Percentiles rank a stretch among this genome's conserved stretches.
Evolutionary conservation across 2,113 vertebrate genomes (phyloP).

Genomic region (Leptosomus discolor): DNA sequence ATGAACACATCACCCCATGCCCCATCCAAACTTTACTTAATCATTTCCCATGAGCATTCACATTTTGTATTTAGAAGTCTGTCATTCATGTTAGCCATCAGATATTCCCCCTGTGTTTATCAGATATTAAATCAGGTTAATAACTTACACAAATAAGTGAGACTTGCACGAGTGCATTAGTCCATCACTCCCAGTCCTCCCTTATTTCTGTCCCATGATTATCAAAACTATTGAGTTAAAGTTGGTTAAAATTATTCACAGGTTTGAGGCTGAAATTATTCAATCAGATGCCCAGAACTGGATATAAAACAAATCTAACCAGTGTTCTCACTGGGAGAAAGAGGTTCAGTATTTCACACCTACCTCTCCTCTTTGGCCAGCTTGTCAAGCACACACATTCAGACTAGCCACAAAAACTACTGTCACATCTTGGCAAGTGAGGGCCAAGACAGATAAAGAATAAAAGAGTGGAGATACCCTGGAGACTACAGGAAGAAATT

Average conservation of each 20-base stretch:
- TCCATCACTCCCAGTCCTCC: background rate
- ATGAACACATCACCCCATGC: background rate
- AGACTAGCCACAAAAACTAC: background rate
- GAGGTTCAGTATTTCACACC: accelerated
- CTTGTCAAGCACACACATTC: background rate
- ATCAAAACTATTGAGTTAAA: background rate
- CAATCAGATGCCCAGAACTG: background rate
- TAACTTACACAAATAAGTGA: background rate
- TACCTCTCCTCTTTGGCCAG: background rate
- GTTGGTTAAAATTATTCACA: background rate
- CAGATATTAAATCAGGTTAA: background rate
- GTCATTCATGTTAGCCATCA: background rate
- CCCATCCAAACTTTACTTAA: accelerated
- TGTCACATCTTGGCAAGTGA: background rate
- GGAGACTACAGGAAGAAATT: background rate
- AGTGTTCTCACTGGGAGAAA: background rate
- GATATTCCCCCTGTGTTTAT: background rate
- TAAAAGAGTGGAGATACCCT: background rate
- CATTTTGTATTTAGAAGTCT: background rate
- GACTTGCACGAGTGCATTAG: background rate
- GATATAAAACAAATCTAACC: background rate
- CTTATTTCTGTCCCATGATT: background rate
- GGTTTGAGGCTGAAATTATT: background rate
- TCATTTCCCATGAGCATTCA: background rate
- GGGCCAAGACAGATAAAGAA: background rate